phyloP scores from a whole-genome alignment of 2,113 vertebrate genomes.

The Aptenodytes forsteri region DNA sequence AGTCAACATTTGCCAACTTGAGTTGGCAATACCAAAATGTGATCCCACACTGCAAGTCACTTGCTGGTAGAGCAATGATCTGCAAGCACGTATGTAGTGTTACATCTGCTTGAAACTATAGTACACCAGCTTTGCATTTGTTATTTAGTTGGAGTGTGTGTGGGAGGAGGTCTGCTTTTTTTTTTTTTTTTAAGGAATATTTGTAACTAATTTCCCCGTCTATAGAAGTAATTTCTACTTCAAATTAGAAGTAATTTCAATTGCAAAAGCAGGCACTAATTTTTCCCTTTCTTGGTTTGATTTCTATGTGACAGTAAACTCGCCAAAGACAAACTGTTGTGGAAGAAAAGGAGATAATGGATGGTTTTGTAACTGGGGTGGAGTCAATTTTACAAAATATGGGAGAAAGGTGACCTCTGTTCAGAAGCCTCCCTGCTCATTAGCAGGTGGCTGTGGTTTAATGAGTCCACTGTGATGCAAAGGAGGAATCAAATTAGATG shows the following conservation, averaged over 20 bases:
- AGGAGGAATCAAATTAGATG: slow-evolving; percentile 4
- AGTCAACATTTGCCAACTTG: background rate
- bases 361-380: background rate
- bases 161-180: background rate
- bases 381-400: background rate
- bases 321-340: background rate
- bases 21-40: background rate
- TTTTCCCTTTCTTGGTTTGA: background rate
- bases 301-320: background rate
- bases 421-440: slow-evolving; percentile 23
- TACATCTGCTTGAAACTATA: background rate
- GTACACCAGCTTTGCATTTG: background rate
- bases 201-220: background rate
- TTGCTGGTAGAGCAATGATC: background rate
- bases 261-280: background rate
- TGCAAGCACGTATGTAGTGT: background rate
- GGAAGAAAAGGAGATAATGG: background rate
- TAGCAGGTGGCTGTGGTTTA: slow-evolving; percentile 13
- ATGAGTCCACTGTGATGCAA: background rate
- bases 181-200: background rate
- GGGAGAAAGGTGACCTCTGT: slow-evolving; percentile 10
- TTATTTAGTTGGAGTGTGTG: background rate
- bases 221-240: background rate
- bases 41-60: background rate
- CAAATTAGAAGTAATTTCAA: background rate